These are phyloP conservation scores for Globodera rostochiensis DNA, from an alignment of 1,140 invertebrate genomes.

Conservation along the genomic window DNA sequence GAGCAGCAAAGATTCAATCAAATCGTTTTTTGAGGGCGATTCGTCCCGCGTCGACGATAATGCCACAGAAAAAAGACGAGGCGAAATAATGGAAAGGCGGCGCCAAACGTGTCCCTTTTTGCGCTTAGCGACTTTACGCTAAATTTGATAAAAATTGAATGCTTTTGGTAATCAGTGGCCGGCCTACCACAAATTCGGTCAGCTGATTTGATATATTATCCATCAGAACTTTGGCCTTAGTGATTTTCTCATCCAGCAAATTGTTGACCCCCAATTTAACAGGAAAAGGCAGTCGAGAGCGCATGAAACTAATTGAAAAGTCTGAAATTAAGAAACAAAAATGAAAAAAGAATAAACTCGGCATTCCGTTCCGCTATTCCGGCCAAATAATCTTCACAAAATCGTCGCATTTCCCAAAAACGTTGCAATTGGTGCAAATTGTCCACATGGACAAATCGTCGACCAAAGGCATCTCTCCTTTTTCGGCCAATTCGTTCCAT, in stretches of 20 bases:
- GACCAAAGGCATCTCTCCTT: neutral
- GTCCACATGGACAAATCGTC: neutral
- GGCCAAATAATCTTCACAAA: constrained; percentile 2
- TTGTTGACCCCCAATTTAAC: neutral
- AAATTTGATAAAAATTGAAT: neutral
- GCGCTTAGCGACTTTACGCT: neutral
- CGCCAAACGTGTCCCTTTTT: neutral
- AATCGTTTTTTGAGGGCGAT: neutral
- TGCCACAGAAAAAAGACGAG: constrained; percentile 26
- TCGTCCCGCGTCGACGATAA: neutral
- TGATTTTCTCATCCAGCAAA: neutral
- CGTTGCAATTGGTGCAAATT: constrained; percentile 14
- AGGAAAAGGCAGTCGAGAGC: neutral
- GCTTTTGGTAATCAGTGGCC: too few species aligned
- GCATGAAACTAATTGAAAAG: neutral
- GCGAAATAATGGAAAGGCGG: constrained; percentile 21
- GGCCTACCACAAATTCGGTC: neutral
- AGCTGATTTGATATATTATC: neutral
- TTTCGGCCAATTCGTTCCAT: neutral
- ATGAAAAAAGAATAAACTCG: neutral
- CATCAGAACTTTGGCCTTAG: neutral
- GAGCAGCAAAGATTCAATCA: neutral
- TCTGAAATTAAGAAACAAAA: neutral
- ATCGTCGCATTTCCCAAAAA: constrained; percentile 10
- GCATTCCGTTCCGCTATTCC: constrained; percentile 4